A percentile compares a stretch with the other conserved stretches of the same genome.
These are phyloP conservation scores for Cactoblastis cactorum DNA, from an alignment of 2,888 invertebrate genomes.

Conservation along the genomic window DNA sequence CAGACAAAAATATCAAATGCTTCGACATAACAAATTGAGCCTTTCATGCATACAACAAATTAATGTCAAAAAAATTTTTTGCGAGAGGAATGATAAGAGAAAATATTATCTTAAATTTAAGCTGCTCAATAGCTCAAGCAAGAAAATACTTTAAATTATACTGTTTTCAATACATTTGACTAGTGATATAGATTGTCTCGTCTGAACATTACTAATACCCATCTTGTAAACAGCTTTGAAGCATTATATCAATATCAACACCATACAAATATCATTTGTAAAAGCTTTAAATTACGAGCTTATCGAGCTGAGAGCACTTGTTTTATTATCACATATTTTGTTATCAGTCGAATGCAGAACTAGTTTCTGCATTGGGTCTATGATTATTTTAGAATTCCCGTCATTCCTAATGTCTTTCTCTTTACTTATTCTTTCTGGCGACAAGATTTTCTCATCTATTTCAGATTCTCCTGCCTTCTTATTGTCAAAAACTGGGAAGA, in stretches of 20 bases:
- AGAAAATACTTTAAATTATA: slow-evolving; percentile 2
- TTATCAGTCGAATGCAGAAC: slow-evolving; percentile 77
- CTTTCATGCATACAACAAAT: neutral
- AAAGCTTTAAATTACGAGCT: slow-evolving; percentile 67
- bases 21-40: neutral
- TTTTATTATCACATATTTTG: slow-evolving; percentile 75
- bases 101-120: neutral
- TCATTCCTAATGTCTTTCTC: slow-evolving; percentile 36
- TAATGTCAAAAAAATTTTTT: neutral
- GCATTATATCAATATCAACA: slow-evolving; percentile 39
- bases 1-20: no score
- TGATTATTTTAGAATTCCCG: slow-evolving; percentile 68
- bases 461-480: slow-evolving; percentile 39
- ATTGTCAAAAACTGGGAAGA: slow-evolving; percentile 73
- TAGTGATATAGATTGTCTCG: slow-evolving; percentile 21
- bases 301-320: slow-evolving; percentile 73
- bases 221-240: slow-evolving; percentile 33
- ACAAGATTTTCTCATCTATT: neutral
- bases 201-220: slow-evolving; percentile 14
- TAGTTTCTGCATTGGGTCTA: slow-evolving; percentile 77
- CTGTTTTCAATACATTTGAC: slow-evolving; percentile 27
- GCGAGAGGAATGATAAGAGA: neutral
- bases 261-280: slow-evolving; percentile 57
- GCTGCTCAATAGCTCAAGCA: neutral
- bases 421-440: slow-evolving; percentile 13